Percentiles rank a stretch among this genome's conserved stretches.
Evolutionary conservation across 1,140 invertebrate genomes (phyloP).

Genomic region (Uloborus diversus): DNA sequence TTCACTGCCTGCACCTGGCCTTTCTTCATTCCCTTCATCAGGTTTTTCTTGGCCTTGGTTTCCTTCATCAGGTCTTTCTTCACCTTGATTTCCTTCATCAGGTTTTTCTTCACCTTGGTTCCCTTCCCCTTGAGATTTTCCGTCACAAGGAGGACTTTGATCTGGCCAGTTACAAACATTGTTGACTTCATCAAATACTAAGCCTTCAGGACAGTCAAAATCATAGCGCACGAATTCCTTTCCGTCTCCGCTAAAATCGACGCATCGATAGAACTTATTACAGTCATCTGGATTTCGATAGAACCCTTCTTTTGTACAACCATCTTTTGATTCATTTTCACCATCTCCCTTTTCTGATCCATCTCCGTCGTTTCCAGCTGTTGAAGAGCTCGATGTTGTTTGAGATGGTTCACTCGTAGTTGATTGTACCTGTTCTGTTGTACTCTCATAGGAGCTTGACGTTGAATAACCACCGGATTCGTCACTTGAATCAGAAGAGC

Average conservation of each 20-base stretch:
- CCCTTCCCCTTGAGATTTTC: neutral
- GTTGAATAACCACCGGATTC: slow-evolving; percentile 56
- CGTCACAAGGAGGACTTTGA: slow-evolving; percentile 73
- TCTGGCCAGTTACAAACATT: slow-evolving; percentile 63
- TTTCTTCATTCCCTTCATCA: no score
- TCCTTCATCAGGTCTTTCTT: neutral
- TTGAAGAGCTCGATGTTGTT: neutral
- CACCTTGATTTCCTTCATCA: neutral
- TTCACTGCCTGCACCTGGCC: neutral
- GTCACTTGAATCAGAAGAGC: neutral
- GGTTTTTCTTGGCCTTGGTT: neutral
- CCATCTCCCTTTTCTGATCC: neutral
- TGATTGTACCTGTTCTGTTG: neutral
- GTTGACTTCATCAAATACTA: slow-evolving; percentile 64
- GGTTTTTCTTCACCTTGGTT: neutral
- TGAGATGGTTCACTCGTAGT: neutral
- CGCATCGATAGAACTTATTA: slow-evolving; percentile 60
- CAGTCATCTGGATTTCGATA: slow-evolving; percentile 59
- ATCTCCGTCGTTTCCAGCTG: neutral
- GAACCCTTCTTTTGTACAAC: slow-evolving; percentile 57
- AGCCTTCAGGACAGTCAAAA: slow-evolving; percentile 64
- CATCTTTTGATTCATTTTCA: neutral
- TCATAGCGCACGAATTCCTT: slow-evolving; percentile 68
- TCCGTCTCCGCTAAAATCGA: slow-evolving; percentile 68
- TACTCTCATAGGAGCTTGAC: neutral